These are phyloP conservation scores for Proterorhinus semilunaris DNA, from an alignment of 2,113 vertebrate genomes.

Conservation along the genomic window DNA sequence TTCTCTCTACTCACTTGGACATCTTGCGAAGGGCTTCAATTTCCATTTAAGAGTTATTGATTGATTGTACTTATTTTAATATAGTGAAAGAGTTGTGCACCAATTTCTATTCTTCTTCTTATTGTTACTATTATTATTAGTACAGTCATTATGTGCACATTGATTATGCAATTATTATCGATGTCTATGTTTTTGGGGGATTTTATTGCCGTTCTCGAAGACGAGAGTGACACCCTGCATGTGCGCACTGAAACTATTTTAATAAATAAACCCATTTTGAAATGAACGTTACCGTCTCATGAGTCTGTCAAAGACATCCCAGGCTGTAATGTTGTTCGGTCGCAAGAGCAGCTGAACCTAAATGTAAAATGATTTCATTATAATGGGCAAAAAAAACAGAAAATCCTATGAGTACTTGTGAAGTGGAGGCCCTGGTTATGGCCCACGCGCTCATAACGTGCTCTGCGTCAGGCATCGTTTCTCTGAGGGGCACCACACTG, in stretches of 20 bases:
- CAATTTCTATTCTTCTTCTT: no score
- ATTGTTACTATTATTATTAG: background rate
- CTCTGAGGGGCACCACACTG: no score
- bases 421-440: no score
- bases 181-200: background rate
- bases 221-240: background rate
- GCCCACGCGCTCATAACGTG: no score
- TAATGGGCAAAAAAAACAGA: no score
- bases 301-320: background rate
- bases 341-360: no score
- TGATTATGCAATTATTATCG: background rate
- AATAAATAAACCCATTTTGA: background rate
- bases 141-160: background rate
- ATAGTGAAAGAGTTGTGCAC: background rate
- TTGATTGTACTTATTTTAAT: background rate
- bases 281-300: background rate
- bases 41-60: background rate
- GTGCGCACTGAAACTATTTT: background rate
- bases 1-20: no score
- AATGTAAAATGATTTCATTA: no score
- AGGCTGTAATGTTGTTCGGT: no score
- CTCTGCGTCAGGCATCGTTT: no score
- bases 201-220: background rate
- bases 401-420: no score
- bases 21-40: background rate